These are phyloP conservation scores for Drosophila dunni DNA, from an alignment of 1,140 invertebrate genomes.

Conservation along the genomic window DNA sequence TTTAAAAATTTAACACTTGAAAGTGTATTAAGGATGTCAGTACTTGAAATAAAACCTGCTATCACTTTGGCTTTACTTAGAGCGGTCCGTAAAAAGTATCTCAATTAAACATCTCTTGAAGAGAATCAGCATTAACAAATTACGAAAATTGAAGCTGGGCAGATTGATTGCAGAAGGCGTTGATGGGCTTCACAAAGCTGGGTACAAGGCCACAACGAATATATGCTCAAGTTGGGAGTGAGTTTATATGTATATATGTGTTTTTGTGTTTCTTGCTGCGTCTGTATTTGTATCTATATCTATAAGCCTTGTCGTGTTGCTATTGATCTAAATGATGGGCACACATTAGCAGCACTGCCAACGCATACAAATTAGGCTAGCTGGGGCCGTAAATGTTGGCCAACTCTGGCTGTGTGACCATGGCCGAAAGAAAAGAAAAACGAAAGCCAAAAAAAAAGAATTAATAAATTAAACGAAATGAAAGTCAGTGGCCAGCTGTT, in stretches of 20 bases:
- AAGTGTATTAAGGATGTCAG: constrained; percentile 4
- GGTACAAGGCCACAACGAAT: constrained; percentile 36
- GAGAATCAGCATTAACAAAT: constrained; percentile 76
- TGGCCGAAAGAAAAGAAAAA: constrained; percentile 24
- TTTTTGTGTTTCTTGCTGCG: constrained; percentile 27
- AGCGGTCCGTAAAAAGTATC: constrained; percentile 52
- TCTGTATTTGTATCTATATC: constrained; percentile 44
- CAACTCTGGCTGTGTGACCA: constrained; percentile 8
- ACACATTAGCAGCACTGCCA: constrained; percentile 73
- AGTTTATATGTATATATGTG: constrained; percentile 14
- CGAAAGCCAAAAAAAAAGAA: constrained; percentile 56
- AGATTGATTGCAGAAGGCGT: constrained; percentile 67
- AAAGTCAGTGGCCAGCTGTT: constrained; percentile 52
- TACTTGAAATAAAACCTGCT: too few relatives aligned
- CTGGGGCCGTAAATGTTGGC: constrained; percentile 11
- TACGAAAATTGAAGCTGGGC: constrained; percentile 53
- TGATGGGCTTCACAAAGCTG: constrained; percentile 34
- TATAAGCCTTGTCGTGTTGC: constrained; percentile 39
- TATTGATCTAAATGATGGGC: constrained; percentile 81
- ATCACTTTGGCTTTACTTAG: background rate
- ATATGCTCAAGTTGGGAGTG: constrained; percentile 4
- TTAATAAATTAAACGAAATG: constrained; percentile 78
- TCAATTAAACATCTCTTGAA: constrained; percentile 61
- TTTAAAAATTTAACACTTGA: background rate
- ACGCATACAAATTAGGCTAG: constrained; percentile 75